phyloP scores from a whole-genome alignment of 2,888 invertebrate species.

The Ceriagrion tenellum region DNA sequence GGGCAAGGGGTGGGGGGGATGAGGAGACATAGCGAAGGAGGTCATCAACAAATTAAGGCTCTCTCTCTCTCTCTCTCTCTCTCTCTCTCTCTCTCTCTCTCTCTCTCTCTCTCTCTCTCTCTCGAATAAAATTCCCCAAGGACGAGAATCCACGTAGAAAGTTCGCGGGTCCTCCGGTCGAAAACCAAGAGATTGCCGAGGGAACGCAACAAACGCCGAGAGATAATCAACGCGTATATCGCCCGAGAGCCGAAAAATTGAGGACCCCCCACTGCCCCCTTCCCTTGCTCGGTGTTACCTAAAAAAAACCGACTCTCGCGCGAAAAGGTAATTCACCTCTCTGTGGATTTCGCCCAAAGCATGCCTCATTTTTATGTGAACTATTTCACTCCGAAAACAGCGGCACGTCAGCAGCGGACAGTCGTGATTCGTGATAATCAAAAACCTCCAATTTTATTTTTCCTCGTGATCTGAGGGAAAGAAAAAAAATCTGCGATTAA shows the following conservation, averaged over 20 bases:
- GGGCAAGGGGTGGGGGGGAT: background rate
- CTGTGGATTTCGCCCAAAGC: background rate
- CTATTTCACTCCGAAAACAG: background rate
- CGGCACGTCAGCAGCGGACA: too few relatives aligned
- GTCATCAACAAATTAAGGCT: slow-evolving; percentile 36
- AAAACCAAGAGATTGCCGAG: background rate
- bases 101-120: too few relatives aligned
- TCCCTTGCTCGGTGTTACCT: background rate
- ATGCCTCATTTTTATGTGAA: background rate
- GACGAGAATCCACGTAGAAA: slow-evolving; percentile 19
- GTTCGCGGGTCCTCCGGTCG: background rate
- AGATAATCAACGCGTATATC: background rate
- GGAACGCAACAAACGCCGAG: background rate
- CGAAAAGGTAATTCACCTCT: slow-evolving; percentile 19
- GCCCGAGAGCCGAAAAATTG: background rate
- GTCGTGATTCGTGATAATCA: background rate
- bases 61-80: too few relatives aligned
- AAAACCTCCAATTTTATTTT: background rate
- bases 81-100: too few relatives aligned
- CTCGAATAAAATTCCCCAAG: slow-evolving; percentile 30
- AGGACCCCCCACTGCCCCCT: background rate
- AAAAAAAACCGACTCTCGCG: background rate
- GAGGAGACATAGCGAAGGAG: slow-evolving; percentile 10
- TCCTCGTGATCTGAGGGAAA: too few relatives aligned
- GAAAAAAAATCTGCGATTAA: too few relatives aligned